Conservation (phyloP, 2,888 invertebrate species). For the Sesamia inferens region DNA sequence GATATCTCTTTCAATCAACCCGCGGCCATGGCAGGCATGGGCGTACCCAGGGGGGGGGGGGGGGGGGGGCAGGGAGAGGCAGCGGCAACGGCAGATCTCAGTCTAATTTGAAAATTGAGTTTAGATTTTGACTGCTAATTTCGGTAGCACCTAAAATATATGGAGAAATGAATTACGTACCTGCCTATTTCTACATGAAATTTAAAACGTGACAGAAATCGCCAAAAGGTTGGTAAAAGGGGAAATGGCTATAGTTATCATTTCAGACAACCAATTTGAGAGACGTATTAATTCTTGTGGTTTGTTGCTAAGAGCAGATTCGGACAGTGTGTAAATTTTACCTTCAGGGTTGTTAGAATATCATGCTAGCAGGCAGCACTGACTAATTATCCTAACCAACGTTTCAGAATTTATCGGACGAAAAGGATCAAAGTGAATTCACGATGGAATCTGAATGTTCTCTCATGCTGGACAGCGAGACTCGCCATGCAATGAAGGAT, state of each 20-base stretch:
- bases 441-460: conserved; percentile 82
- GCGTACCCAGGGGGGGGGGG: no score
- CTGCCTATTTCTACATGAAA: no score
- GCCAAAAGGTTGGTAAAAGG: not conserved
- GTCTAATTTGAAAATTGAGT: no score
- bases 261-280: not conserved
- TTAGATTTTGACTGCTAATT: not conserved
- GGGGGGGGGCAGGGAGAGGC: no score
- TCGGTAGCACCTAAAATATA: not conserved
- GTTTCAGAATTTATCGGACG: conserved; percentile 73
- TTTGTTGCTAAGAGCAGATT: not conserved
- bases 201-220: not conserved
- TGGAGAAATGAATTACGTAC: not conserved
- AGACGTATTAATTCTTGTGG: not conserved
- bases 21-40: no score
- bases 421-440: conserved; percentile 76
- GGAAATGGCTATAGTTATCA: not conserved
- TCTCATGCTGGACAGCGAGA: conserved; percentile 79
- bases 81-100: no score
- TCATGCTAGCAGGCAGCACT: not conserved
- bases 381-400: conserved; percentile 7
- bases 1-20: no score
- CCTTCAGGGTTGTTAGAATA: not conserved
- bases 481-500: conserved; percentile 69
- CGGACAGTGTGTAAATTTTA: not conserved